These are phyloP conservation scores for Paralichthys olivaceus DNA, from an alignment of 2,113 vertebrate species.

Conservation along the genomic window DNA sequence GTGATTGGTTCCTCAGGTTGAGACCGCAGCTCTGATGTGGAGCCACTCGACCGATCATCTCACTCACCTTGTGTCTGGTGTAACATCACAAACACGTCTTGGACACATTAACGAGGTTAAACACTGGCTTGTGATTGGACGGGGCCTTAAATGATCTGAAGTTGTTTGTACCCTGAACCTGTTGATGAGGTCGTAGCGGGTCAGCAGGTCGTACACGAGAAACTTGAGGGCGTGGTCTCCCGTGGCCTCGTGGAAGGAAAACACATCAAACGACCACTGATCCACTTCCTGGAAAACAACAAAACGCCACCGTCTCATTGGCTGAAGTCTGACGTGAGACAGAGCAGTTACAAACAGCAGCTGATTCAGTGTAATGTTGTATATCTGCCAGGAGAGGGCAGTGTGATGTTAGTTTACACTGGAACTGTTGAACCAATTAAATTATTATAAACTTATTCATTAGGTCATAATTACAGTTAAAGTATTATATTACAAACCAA, in stretches of 20 bases:
- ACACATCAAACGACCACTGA: conserved; percentile 98
- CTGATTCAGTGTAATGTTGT: not conserved
- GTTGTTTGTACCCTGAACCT: conserved; percentile 90
- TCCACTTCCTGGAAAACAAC: conserved; percentile 89
- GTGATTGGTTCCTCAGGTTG: not conserved
- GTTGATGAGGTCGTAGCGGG: conserved; percentile 97
- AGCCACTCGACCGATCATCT: too few relatives aligned
- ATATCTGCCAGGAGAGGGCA: conserved; percentile 22
- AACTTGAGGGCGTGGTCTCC: conserved; percentile 97
- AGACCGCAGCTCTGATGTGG: too few relatives aligned
- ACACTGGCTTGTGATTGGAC: not conserved
- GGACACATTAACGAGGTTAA: not conserved
- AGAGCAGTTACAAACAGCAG: not conserved
- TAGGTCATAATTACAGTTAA: conserved; percentile 6
- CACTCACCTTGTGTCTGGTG: not conserved
- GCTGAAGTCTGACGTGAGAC: not conserved
- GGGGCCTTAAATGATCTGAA: conserved; percentile 13
- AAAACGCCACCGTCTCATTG: not conserved
- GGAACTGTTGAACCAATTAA: not conserved
- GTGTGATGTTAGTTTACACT: not conserved
- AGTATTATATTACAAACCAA: not conserved
- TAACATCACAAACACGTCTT: not conserved
- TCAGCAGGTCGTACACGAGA: conserved; percentile 97
- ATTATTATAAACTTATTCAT: conserved; percentile 15
- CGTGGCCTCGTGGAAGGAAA: conserved; percentile 93